Base-by-base conservation (phyloP, 2,797 vertebrate species). In the Poeciliopsis presidionis region DNA sequence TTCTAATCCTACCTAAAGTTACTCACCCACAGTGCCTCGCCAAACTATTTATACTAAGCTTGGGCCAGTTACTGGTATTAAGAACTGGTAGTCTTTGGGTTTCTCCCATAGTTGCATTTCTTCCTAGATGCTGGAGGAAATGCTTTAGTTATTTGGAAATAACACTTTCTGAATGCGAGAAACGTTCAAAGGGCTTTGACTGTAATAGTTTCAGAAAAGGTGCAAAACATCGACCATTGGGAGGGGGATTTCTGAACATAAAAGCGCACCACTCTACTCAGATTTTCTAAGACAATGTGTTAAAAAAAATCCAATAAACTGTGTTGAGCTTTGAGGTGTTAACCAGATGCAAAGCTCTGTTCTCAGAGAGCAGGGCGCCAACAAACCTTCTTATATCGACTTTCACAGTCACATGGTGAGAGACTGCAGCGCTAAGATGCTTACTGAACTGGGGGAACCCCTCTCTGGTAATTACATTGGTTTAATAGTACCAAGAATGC, bases 381-480 rank as follows among this genome's bases (percentile, higher is more conserved):
- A 63, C 79, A 83, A 82, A 84, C 79, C 55, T 76, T 72, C 80
- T 78, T 76, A 36, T 53, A 73, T 85, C 67, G 78, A 22, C 74
- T 67, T 90, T 36, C 63, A 69, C 81, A 53, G 83, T 88, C 81
- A 77, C 39, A 57, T 87, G 80, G 74, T 87, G 72, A 53, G 77
- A 61, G 80, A 74, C 57, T 86, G 70, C 77, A 70, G 11, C 76
- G 87, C 82, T 74, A 88, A 86, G 85, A 89, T 89, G 89, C 87
- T 81, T 87, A 88, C 90, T 88, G 89, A 90, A 88, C 88, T 82
- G 71, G 69, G 87, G 87, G 84, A 90, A 77, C 79, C 63, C 80
- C 78, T 61, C 78, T 74, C 84, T 91, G 79, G 87, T 93, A 91
- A 93, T 89, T 92, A 84, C 90, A 78, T 86, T 72, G 89, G 88